These are phyloP conservation scores for Urocolius indicus DNA, from an alignment of 2,113 vertebrate species.

Conservation along the genomic window DNA sequence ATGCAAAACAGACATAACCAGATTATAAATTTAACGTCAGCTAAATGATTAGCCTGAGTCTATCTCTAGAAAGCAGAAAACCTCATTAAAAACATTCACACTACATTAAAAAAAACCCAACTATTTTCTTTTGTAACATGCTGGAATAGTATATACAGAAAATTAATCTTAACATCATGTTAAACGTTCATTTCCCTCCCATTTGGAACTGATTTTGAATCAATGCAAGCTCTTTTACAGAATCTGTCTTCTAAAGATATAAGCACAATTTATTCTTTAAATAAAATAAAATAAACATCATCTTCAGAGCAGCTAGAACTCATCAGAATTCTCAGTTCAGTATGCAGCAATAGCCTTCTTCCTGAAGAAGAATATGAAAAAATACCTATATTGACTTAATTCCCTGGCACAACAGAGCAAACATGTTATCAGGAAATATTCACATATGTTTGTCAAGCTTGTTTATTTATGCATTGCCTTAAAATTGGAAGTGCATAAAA, in stretches of 20 bases:
- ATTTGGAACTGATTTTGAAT: background rate
- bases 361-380: background rate
- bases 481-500: background rate
- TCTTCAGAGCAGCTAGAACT: background rate
- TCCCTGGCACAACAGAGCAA: background rate
- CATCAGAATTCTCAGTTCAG: background rate
- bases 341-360: background rate
- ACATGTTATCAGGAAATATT: background rate
- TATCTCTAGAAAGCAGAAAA: conserved; percentile 57
- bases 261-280: background rate
- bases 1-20: conserved; percentile 66
- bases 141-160: background rate
- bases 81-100: conserved; percentile 19
- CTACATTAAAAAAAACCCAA: background rate
- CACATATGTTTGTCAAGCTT: background rate
- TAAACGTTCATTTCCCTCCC: background rate
- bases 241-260: background rate
- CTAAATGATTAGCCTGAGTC: conserved; percentile 64
- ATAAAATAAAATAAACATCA: background rate
- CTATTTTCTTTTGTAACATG: background rate
- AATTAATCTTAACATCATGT: background rate
- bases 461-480: background rate
- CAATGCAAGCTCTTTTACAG: background rate
- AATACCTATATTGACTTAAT: background rate
- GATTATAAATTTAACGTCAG: conserved; percentile 71